Base-by-base conservation (phyloP, 2,797 vertebrate species). In the Chiloscyllium punctatum region DNA sequence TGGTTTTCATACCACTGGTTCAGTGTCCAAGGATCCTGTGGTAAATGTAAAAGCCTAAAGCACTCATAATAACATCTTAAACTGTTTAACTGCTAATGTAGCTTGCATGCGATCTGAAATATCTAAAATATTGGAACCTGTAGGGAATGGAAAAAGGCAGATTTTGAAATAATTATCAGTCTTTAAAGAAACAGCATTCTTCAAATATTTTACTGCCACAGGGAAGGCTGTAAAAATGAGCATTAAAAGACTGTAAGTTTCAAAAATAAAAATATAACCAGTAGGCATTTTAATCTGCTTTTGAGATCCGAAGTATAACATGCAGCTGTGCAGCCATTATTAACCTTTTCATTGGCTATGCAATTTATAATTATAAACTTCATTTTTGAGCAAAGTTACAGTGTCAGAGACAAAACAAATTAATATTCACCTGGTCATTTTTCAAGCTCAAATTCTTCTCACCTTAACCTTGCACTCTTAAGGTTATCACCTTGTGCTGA, bases 61-160 rank as follows among this genome's bases (percentile, higher is more conserved):
- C 97, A 98, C 98, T 98, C 98, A 97, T 97, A 97, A 97, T 97
- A 97, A 98, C 97, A 98, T 97, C 96, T 97, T 97, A 97, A 97
- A 97, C 97, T 97, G 97, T 98, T 97, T 97, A 97, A 97, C 97
- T 94, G 97, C 97, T 95, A 53, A 71, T 94, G 72, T 95, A 53
- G 48, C 15, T 97, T 97, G 96, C 95, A 96, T 96, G 95, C 97
- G 96, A 97, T 96, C 96, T 96, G 96, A 96, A 96, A 96, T 96
- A 97, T 96, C 96, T 96, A 96, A 96, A 96, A 96, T 96, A 95
- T 77, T 96, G 96, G 96, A 96, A 96, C 96, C 97, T 96, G 96
- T 96, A 95, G 69, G 94, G 94, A 95, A 74, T 53, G 94, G 94
- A 77, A 95, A 74, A 53, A 77, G 48, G 27, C 69, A 11, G 94